Evolutionary conservation across 37 sponge, comb jelly and placozoan species (phyloP), one percentile per base, ranked within the genome.

Genomic region (Bolinopsis microptera): DNA sequence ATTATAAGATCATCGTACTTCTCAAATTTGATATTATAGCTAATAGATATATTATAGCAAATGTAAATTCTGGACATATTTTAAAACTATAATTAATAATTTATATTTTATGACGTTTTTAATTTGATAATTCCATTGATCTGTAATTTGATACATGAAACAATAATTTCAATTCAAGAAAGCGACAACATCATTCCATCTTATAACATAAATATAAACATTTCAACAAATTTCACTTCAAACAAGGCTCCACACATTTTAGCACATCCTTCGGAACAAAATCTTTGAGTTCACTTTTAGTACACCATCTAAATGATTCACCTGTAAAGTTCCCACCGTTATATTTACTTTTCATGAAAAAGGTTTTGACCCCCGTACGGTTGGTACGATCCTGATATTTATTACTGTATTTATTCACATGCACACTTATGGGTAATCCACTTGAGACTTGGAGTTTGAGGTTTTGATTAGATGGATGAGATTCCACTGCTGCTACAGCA

Each of bases 361-460:
- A 86, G 18, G 90, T 86, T 27, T 86, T 86, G 2, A 41, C 90
- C 26, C 90, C 90, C 0, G 41, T 18, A 16, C 38, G 27, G 48
- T 86, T 8, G 27, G 90, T 86, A 18, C 39, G 36, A 5, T 86
- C 61, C 90, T 41, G 90, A 23, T 86, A 86, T 38, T 27, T 38
- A 40, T 48, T 38, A 86, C 90, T 86, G 90, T 39, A 86, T 48
- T 86, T 86, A 27, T 86, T 86, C 28, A 40, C 41, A 86, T 41
- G 41, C 3, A 86, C 90, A 86, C 90, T 86, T 16, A 86, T 2
- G 26, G 90, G 90, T 8, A 86, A 36, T 35, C 80, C 39, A 23
- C 90, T 86, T 40, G 23, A 24, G 3, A 86, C 41, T 16, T 21
- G 3, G 13, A 41, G 2, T 28, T 40, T 8, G 25, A 39, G 80